Conservation (phyloP, 2,888 invertebrate species). For the Drosophila anomalata region DNA sequence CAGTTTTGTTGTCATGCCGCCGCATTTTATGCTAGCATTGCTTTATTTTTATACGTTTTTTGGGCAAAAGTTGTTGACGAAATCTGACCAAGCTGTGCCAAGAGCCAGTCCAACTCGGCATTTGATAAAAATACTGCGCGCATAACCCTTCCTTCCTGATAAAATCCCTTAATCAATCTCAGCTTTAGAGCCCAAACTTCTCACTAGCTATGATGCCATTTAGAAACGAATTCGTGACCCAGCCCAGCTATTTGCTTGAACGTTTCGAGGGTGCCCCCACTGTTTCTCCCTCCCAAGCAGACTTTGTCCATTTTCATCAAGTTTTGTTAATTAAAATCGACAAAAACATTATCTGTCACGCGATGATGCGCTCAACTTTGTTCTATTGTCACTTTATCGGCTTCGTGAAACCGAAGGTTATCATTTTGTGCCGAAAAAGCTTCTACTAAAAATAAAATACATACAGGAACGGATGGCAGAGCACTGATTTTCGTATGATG, state of each 20-base stretch:
- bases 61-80: conserved; percentile 62
- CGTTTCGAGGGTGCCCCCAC: conserved; percentile 16
- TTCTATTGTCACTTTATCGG: conserved; percentile 33
- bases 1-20: conserved; percentile 68
- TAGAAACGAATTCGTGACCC: neutral
- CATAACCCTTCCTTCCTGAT: no score
- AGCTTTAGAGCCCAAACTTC: no score
- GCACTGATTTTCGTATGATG: conserved; percentile 14
- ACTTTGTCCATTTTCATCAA: conserved; percentile 30
- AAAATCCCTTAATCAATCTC: no score
- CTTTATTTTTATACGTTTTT: conserved; percentile 34
- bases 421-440: conserved; percentile 25
- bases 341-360: conserved; percentile 63
- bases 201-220: no score
- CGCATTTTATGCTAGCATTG: conserved; percentile 21
- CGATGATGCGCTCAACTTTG: conserved; percentile 22
- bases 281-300: conserved; percentile 16
- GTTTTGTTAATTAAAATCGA: conserved; percentile 61
- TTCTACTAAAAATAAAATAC: conserved; percentile 14
- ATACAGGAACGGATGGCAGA: conserved; percentile 12
- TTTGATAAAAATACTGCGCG: conserved; percentile 11
- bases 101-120: conserved; percentile 66
- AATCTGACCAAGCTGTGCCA: conserved; percentile 60
- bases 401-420: conserved; percentile 42
- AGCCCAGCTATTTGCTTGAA: conserved; percentile 1